Evolutionary conservation across 2,888 invertebrate species (phyloP), one percentile per base, ranked within the genome.

Genomic region (Athripsodes cinereus): DNA sequence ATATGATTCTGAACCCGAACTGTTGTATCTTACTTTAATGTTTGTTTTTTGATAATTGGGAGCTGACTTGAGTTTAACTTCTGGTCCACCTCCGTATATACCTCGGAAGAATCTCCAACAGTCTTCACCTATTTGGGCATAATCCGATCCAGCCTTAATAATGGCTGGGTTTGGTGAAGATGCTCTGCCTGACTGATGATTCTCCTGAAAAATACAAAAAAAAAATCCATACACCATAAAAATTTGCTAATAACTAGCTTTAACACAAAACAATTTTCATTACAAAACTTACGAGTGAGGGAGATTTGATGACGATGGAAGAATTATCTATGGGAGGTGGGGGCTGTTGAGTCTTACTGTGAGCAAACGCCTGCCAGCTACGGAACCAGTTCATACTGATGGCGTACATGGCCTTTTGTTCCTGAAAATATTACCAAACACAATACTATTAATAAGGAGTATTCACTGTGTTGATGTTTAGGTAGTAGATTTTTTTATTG

Each of bases 31-130:
- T 26, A 10, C 10, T n/a, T 54, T 22, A 10, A 26, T 26, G 11
- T n/a, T 19, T 18, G 35, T 5, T 6, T 56, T 40, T 1, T 57
- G 53, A 21, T 62, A 53, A 50, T 61, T 52, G 1, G 73, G 73
- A 10, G 57, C 59, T 0, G 73, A 68, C 48, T 70, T 72, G 20
- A 79, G 72, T 2, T 66, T 69, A n/a, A 93, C 80, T 69, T 91
- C 92, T 0, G 96, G 96, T 0, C 96, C 96, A 1, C 96, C 95
- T 10, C 92, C 90, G 70, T 96, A 96, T 54, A 90, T 90, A 61
- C 81, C 81, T 54, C 85, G 81, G 70, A 96, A 88, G 75, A 93
- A 95, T 64, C 85, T 81, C 95, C 96, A 96, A 57, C 92, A 80
- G 46, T 88, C 88, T 66, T 89, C 87, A 65, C 90, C 89, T 48